phyloP scores from a whole-genome alignment of 1,140 invertebrate species.

The Drosophila teissieri region DNA sequence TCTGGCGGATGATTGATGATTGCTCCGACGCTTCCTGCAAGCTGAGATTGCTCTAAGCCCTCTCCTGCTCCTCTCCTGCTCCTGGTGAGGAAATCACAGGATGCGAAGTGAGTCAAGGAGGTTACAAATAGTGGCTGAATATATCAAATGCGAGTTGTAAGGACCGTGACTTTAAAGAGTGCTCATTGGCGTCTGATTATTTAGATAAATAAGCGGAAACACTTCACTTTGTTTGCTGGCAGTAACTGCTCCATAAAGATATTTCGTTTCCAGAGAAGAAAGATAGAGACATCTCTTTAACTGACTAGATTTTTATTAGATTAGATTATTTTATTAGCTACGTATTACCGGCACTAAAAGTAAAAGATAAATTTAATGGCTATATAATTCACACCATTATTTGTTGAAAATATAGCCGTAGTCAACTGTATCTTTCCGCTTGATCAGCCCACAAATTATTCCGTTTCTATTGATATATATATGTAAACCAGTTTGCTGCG shows the following conservation, averaged over 20 bases:
- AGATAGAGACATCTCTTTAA: background rate
- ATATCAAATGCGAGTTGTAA: slow-evolving; percentile 1
- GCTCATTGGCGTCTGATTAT: background rate
- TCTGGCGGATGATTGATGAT: slow-evolving; percentile 44
- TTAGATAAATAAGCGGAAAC: background rate
- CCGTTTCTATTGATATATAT: background rate
- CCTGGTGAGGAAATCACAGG: slow-evolving; percentile 13
- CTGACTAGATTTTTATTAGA: background rate
- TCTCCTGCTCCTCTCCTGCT: too few relatives aligned
- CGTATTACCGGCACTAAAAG: background rate
- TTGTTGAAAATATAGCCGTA: too few relatives aligned
- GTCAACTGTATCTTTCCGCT: background rate
- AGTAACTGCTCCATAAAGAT: slow-evolving; percentile 12
- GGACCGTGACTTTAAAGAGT: slow-evolving; percentile 2
- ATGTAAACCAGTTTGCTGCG: background rate
- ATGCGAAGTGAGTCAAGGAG: slow-evolving; percentile 6
- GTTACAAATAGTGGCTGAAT: slow-evolving; percentile 11
- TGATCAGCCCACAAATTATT: slow-evolving; percentile 4
- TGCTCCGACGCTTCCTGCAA: slow-evolving; percentile 23
- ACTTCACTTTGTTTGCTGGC: slow-evolving; percentile 2
- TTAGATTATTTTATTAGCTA: background rate
- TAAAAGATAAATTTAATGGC: too few relatives aligned
- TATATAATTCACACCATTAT: too few relatives aligned
- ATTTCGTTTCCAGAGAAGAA: background rate
- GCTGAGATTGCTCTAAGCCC: slow-evolving; percentile 23